Conservation (phyloP, 1,140 invertebrate genomes). For the Vanessa atalanta region DNA sequence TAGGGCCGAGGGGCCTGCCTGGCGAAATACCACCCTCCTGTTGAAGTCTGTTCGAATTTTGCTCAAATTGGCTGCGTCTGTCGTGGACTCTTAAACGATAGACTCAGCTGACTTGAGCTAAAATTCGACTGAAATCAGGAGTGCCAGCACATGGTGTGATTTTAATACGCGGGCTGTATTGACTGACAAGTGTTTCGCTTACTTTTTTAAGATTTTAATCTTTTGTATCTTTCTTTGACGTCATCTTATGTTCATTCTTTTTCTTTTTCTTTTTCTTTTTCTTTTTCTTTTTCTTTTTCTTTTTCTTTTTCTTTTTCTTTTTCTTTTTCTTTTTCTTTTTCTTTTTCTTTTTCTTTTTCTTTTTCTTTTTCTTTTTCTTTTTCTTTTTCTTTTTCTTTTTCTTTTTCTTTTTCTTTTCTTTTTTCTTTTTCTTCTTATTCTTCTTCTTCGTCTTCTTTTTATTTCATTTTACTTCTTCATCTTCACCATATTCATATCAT, state of each 20-base stretch:
- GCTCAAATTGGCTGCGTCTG: not conserved
- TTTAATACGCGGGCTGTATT: slow-evolving; percentile 2
- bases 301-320: too few relatives aligned
- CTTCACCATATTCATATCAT: not conserved
- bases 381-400: too few relatives aligned
- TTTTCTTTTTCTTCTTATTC: too few relatives aligned
- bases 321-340: too few relatives aligned
- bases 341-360: too few relatives aligned
- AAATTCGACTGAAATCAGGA: slow-evolving; percentile 1
- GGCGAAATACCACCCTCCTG: slow-evolving; percentile 35
- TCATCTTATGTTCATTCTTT: too few relatives aligned
- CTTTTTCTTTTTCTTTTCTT: too few relatives aligned
- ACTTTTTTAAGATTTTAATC: not conserved
- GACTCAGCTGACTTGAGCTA: not conserved
- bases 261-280: too few relatives aligned
- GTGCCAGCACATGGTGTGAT: slow-evolving; percentile 9
- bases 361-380: too few relatives aligned
- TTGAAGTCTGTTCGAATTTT: slow-evolving; percentile 12
- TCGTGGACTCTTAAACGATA: not conserved
- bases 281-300: too few relatives aligned
- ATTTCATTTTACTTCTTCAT: not conserved
- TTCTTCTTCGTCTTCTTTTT: too few relatives aligned
- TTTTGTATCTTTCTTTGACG: too few relatives aligned
- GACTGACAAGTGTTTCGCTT: not conserved
- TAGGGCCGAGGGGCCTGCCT: slow-evolving; percentile 27